A percentile compares a stretch with the other conserved stretches of the same genome.
Conservation (phyloP, 2,888 invertebrate species). For the Yponomeuta malinellus region DNA sequence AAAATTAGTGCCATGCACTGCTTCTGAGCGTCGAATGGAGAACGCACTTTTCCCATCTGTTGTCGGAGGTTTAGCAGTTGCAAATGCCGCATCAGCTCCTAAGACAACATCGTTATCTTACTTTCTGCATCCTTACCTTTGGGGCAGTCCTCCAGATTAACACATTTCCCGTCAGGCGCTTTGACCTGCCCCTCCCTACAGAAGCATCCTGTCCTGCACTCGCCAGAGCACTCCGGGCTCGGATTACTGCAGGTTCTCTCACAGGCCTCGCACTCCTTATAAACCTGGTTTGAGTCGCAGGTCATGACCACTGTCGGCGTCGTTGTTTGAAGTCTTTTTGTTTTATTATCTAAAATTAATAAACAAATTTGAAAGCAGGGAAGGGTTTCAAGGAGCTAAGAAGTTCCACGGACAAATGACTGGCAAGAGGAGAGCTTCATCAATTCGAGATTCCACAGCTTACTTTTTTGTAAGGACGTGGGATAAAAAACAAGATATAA, state of each 20-base stretch:
- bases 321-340: not conserved
- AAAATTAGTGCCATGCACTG: too few relatives aligned
- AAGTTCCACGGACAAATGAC: too few relatives aligned
- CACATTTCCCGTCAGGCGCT: constrained; percentile 40
- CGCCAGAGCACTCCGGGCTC: constrained; percentile 31
- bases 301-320: constrained; percentile 29
- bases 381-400: not conserved
- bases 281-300: constrained; percentile 41
- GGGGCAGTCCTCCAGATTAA: constrained; percentile 41
- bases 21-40: not conserved
- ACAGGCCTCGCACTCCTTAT: constrained; percentile 38
- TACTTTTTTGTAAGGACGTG: too few relatives aligned
- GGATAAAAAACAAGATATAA: too few relatives aligned
- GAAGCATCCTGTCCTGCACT: constrained; percentile 46
- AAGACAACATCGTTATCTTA: not conserved
- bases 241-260: constrained; percentile 44
- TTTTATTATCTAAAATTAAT: constrained; percentile 19
- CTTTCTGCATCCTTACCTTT: constrained; percentile 29
- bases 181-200: constrained; percentile 43
- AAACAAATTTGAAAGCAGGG: constrained; percentile 11
- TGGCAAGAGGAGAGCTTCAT: too few relatives aligned
- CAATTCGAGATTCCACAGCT: too few relatives aligned
- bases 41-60: not conserved
- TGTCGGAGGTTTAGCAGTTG: not conserved
- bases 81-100: not conserved